These are phyloP conservation scores for Xerus rutilus DNA, from an alignment of 2,797 vertebrate species.

Conservation along the genomic window DNA sequence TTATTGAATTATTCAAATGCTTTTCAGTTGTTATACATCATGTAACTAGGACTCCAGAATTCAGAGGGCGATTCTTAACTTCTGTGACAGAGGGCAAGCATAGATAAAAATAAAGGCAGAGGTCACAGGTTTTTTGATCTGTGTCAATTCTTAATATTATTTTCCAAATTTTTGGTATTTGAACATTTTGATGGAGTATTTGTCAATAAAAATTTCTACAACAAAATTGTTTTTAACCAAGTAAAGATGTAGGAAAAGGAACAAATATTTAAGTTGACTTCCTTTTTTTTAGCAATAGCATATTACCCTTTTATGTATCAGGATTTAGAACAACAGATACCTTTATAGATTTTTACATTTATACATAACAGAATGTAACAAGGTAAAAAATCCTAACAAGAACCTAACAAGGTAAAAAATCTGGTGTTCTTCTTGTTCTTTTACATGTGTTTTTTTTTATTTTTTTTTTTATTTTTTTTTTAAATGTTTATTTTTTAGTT, in stretches of 20 bases:
- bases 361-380: not conserved
- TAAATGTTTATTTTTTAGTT: too few species aligned
- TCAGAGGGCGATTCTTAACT: not conserved
- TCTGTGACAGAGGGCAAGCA: not conserved
- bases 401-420: not conserved
- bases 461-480: too few species aligned
- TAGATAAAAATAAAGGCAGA: not conserved
- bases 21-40: not conserved
- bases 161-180: not conserved
- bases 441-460: not conserved
- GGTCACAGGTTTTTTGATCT: not conserved
- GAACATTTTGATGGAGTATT: constrained; percentile 13
- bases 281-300: not conserved
- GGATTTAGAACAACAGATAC: constrained; percentile 32
- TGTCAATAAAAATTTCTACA: constrained; percentile 47
- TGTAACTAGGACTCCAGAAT: not conserved
- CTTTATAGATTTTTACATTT: constrained; percentile 28
- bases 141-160: not conserved
- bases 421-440: not conserved
- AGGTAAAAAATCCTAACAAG: not conserved
- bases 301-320: constrained; percentile 43
- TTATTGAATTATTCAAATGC: not conserved
- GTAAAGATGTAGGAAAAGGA: not conserved
- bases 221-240: constrained; percentile 64
- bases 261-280: not conserved